Evolutionary conservation across 2,113 vertebrate genomes (phyloP).

Genomic region (Pteropus alecto): DNA sequence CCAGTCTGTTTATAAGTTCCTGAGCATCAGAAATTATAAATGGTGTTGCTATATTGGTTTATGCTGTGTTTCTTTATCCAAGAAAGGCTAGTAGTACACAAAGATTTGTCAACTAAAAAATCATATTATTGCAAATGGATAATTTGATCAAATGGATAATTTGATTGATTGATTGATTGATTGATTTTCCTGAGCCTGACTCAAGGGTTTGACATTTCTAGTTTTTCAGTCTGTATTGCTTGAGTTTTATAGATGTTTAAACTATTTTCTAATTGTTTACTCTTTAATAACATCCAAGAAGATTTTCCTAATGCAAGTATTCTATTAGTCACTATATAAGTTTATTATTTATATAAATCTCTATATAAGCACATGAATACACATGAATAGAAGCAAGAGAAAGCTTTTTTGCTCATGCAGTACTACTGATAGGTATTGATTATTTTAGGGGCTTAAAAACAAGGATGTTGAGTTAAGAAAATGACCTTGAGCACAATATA

Average conservation of each 20-base stretch:
- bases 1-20: neutral
- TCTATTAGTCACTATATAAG: neutral
- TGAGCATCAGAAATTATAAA: neutral
- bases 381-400: neutral
- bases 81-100: neutral
- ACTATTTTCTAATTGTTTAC: slow-evolving; percentile 10
- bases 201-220: neutral
- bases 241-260: neutral
- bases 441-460: neutral
- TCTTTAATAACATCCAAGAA: neutral
- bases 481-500: neutral
- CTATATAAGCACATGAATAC: neutral
- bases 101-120: slow-evolving; percentile 37
- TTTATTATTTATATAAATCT: neutral
- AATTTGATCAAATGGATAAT: neutral
- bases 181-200: neutral
- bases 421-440: neutral
- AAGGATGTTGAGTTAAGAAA: neutral
- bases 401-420: neutral
- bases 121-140: neutral
- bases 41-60: slow-evolving; percentile 19
- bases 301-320: neutral
- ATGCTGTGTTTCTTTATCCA: neutral
- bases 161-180: neutral
- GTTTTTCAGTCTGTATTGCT: neutral